These are phyloP conservation scores for Agriopis aurantiaria DNA, from an alignment of 2,888 invertebrate genomes.

Conservation along the genomic window DNA sequence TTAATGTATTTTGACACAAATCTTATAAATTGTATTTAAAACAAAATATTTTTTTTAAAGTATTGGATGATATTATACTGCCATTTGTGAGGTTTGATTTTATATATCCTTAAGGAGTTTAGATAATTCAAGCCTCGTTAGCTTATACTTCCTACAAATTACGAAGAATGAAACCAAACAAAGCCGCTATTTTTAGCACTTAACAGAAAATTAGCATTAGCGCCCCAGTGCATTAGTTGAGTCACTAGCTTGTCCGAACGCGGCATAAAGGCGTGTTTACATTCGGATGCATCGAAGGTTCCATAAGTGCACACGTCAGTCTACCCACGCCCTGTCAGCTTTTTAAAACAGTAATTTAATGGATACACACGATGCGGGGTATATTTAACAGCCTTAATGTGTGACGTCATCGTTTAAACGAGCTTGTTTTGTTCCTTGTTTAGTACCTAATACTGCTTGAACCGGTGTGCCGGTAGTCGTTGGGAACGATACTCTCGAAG, in stretches of 20 bases:
- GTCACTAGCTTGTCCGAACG: conserved; percentile 39
- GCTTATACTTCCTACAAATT: conserved; percentile 1
- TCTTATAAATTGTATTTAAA: too few relatives aligned
- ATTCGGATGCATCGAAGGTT: conserved; percentile 42
- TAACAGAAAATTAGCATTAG: conserved; percentile 36
- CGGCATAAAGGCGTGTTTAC: conserved; percentile 46
- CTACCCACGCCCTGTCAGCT: conserved; percentile 53
- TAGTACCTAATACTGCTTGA: background rate
- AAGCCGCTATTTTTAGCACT: conserved; percentile 20
- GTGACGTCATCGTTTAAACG: conserved; percentile 25
- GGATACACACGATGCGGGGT: conserved; percentile 40
- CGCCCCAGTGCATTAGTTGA: conserved; percentile 35
- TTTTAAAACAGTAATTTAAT: conserved; percentile 45
- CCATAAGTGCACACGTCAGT: conserved; percentile 50
- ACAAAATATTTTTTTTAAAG: too few relatives aligned
- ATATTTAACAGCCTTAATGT: conserved; percentile 34
- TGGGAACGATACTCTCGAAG: too few relatives aligned
- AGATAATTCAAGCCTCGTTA: background rate
- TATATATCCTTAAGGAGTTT: background rate
- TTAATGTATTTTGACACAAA: background rate
- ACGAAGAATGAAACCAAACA: conserved; percentile 6
- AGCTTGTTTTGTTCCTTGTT: conserved; percentile 13
- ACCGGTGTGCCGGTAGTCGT: too few relatives aligned
- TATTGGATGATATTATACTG: too few relatives aligned
- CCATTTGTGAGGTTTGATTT: too few relatives aligned